A percentile compares a stretch with the other conserved stretches of the same genome.
These are phyloP conservation scores for Pseudeuparius sepicola DNA, from an alignment of 2,888 invertebrate species.

Conservation along the genomic window DNA sequence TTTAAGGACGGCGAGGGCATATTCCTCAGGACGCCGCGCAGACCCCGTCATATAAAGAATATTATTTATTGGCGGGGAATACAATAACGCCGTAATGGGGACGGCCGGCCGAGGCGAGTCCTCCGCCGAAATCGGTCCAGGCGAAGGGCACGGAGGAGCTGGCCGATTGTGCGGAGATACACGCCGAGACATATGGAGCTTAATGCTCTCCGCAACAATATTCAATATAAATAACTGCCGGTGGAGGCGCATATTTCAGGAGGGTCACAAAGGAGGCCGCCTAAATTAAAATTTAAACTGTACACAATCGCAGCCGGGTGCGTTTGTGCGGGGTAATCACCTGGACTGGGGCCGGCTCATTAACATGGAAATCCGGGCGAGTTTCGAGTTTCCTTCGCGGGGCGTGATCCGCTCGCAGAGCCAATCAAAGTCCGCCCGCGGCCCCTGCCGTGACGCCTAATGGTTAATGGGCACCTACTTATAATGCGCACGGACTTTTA, in stretches of 20 bases:
- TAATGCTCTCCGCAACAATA: constrained; percentile 33
- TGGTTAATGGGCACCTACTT: no score
- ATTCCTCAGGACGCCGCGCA: no score
- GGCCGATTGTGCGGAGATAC: constrained; percentile 28
- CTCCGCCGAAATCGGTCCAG: no score
- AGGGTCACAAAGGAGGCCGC: constrained; percentile 33
- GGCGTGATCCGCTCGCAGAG: no score
- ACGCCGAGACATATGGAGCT: constrained; percentile 30
- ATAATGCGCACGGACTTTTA: no score
- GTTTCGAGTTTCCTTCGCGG: no score
- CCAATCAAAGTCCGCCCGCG: no score
- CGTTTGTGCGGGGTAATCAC: constrained; percentile 36
- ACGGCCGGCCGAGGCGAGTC: constrained; percentile 26
- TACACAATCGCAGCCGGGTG: constrained; percentile 31
- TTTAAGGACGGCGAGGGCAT: no score
- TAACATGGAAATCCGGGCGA: no score
- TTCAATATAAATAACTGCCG: constrained; percentile 33
- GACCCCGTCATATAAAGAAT: constrained; percentile 40
- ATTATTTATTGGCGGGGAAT: constrained; percentile 40
- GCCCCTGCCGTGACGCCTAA: no score
- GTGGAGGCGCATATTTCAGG: constrained; percentile 29
- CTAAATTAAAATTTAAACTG: constrained; percentile 34
- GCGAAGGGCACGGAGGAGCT: constrained; percentile 16
- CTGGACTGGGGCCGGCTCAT: no score
- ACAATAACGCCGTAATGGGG: constrained; percentile 39